These are phyloP conservation scores for Pachyrhynchus sulphureomaculatus DNA, from an alignment of 1,140 invertebrate species.

Conservation along the genomic window DNA sequence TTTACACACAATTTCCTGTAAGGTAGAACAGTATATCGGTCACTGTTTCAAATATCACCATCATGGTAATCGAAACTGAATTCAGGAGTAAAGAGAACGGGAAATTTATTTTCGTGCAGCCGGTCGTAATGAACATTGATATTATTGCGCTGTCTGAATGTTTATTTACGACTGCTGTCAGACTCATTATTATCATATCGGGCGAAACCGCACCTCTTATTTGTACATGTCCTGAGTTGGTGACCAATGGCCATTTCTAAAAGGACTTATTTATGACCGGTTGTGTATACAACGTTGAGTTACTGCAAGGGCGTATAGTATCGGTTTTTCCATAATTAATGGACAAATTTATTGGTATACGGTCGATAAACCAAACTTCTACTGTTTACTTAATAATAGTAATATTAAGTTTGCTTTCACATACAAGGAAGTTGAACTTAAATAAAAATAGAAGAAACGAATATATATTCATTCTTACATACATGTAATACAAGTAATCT, in stretches of 20 bases:
- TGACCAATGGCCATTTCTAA: slow-evolving; percentile 20
- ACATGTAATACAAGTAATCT: too few species aligned
- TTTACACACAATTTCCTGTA: too few species aligned
- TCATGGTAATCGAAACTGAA: background rate
- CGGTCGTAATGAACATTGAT: slow-evolving; percentile 46
- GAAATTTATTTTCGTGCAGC: background rate
- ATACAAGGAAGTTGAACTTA: too few species aligned
- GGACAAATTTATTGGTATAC: background rate
- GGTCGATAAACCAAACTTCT: background rate
- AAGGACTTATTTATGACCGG: slow-evolving; percentile 37
- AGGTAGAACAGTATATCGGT: too few species aligned
- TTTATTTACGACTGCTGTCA: slow-evolving; percentile 43
- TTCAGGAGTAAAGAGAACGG: background rate
- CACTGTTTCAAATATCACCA: background rate
- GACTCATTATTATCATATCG: slow-evolving; percentile 48
- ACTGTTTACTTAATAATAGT: background rate
- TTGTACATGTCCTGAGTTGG: slow-evolving; percentile 37
- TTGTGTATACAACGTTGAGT: background rate
- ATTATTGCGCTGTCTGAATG: slow-evolving; percentile 44
- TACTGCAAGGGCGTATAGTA: background rate
- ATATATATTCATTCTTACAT: too few species aligned
- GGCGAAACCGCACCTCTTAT: slow-evolving; percentile 42
- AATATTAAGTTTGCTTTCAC: too few species aligned
- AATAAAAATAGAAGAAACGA: too few species aligned
- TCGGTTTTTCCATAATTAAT: slow-evolving; percentile 28